Conservation (phyloP, 2,797 vertebrate species). For the Malacoctenus gilli region DNA sequence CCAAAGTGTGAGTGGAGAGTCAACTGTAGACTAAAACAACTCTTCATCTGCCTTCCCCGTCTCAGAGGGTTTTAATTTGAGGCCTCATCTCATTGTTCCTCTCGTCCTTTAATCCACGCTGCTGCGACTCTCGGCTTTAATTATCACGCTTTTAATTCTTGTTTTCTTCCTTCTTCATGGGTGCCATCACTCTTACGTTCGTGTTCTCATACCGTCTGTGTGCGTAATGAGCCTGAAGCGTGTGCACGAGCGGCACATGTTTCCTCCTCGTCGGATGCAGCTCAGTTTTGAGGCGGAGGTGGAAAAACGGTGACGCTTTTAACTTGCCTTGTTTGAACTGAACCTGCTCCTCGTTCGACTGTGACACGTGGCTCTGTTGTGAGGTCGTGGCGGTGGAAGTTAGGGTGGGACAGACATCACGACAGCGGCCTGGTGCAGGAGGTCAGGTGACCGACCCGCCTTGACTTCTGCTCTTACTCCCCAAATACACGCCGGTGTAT, state of each 20-base stretch:
- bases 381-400: slow-evolving; percentile 28
- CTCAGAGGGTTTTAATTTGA: slow-evolving; percentile 40
- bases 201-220: slow-evolving; percentile 50
- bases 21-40: slow-evolving; percentile 43
- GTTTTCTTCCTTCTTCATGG: slow-evolving; percentile 56
- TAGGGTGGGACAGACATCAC: slow-evolving; percentile 31
- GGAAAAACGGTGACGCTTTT: slow-evolving; percentile 64
- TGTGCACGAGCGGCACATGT: slow-evolving; percentile 31
- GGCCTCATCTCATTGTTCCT: slow-evolving; percentile 25
- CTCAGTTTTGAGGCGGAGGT: slow-evolving; percentile 47
- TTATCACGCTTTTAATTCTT: slow-evolving; percentile 49
- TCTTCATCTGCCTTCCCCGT: slow-evolving; percentile 57
- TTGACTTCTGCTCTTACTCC: slow-evolving; percentile 43
- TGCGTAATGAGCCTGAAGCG: slow-evolving; percentile 40
- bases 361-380: slow-evolving; percentile 39
- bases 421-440: slow-evolving; percentile 47
- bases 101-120: slow-evolving; percentile 33
- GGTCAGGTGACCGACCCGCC: slow-evolving; percentile 54
- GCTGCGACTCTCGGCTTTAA: slow-evolving; percentile 53
- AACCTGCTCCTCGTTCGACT: slow-evolving; percentile 48
- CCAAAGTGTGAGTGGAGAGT: slow-evolving; percentile 69
- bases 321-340: slow-evolving; percentile 78
- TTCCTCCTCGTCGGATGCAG: slow-evolving; percentile 40
- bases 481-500: slow-evolving; percentile 51
- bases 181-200: slow-evolving; percentile 68